Conservation (phyloP, 2,797 vertebrate genomes). For the Falco novaeseelandiae region DNA sequence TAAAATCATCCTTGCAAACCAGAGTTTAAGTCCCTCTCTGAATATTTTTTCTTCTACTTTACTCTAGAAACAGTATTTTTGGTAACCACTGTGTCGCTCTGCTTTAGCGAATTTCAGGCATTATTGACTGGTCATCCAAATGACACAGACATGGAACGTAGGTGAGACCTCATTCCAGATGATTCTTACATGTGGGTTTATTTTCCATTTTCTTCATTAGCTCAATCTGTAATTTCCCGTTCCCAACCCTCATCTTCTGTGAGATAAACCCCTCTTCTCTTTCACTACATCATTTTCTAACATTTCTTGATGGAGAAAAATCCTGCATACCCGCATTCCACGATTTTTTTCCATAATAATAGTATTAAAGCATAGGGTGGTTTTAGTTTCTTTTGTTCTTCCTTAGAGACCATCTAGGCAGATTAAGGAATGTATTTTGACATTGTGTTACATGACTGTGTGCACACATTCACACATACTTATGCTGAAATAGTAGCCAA, state of each 20-base stretch:
- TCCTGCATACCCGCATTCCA: neutral
- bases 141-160: neutral
- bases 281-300: neutral
- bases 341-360: neutral
- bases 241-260: neutral
- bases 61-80: neutral
- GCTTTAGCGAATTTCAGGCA: neutral
- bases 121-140: neutral
- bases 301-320: neutral
- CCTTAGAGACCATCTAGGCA: neutral
- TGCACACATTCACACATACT: neutral
- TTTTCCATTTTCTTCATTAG: neutral
- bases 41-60: neutral
- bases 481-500: neutral
- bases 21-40: neutral
- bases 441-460: neutral
- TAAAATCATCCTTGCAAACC: neutral
- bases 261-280: neutral
- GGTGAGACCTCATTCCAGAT: neutral
- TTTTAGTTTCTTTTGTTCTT: neutral
- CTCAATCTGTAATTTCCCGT: neutral
- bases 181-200: neutral
- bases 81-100: neutral
- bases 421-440: constrained; percentile 38
- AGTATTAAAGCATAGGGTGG: neutral